Conservation (phyloP, 2,888 invertebrate species). For the Pyrrhia umbra region DNA sequence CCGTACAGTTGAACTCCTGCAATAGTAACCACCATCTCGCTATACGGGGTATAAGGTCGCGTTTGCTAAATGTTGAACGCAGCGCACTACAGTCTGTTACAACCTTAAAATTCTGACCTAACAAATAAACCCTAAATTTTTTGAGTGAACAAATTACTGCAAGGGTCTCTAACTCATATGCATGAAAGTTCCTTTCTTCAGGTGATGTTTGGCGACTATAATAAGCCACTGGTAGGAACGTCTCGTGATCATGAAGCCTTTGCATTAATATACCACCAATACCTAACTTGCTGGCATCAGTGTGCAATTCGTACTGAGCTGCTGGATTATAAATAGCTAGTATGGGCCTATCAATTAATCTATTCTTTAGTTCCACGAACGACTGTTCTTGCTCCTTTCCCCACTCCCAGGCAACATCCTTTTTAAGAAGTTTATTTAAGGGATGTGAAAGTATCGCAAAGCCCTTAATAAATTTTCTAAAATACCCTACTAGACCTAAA, state of each 20-base stretch:
- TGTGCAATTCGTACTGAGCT: not conserved
- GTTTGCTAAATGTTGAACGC: slow-evolving; percentile 9
- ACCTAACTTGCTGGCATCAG: slow-evolving; percentile 7
- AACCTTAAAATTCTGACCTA: slow-evolving; percentile 19
- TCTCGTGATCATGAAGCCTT: not conserved
- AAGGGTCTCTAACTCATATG: slow-evolving; percentile 56
- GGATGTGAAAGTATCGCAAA: slow-evolving; percentile 2
- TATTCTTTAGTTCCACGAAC: not conserved
- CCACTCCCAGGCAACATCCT: slow-evolving; percentile 7
- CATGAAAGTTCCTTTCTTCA: slow-evolving; percentile 54
- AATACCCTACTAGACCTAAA: not conserved
- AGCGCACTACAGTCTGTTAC: slow-evolving; percentile 39
- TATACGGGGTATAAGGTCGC: slow-evolving; percentile 5
- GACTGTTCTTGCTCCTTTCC: not conserved
- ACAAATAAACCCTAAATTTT: slow-evolving; percentile 17
- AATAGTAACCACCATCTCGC: slow-evolving; percentile 3
- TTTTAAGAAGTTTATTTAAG: slow-evolving; percentile 4
- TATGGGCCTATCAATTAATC: not conserved
- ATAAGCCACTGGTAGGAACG: slow-evolving; percentile 39
- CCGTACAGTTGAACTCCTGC: not conserved
- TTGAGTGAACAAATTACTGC: slow-evolving; percentile 35
- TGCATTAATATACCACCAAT: slow-evolving; percentile 11
- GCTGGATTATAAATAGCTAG: slow-evolving; percentile 4
- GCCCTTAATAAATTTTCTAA: slow-evolving; percentile 6
- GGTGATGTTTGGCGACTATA: slow-evolving; percentile 54